Conservation (phyloP, 2,888 invertebrate species). For the Morpho deidamia region DNA sequence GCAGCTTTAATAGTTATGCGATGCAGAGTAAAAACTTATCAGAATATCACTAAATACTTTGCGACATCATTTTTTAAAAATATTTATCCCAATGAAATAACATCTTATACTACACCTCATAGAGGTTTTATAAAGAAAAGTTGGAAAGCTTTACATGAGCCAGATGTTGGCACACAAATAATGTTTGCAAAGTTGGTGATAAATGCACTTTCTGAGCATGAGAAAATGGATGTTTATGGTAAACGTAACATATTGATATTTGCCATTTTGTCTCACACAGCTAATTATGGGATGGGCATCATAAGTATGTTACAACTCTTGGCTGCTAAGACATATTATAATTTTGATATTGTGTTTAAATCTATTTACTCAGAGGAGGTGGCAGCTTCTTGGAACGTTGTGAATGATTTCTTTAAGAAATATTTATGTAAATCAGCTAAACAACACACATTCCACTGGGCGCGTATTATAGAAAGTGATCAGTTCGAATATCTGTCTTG, state of each 20-base stretch:
- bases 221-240: neutral
- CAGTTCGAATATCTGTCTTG: constrained; percentile 25
- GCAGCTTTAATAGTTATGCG: constrained; percentile 26
- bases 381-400: constrained; percentile 18
- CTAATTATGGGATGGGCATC: constrained; percentile 26
- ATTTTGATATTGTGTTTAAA: constrained; percentile 2
- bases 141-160: constrained; percentile 20
- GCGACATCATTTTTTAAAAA: neutral
- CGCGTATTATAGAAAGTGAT: constrained; percentile 22
- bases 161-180: constrained; percentile 13
- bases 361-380: constrained; percentile 16
- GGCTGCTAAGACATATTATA: neutral
- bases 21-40: constrained; percentile 22
- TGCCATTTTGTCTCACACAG: constrained; percentile 23
- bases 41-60: constrained; percentile 24
- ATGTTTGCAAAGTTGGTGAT: constrained; percentile 31
- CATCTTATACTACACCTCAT: constrained; percentile 21
- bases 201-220: constrained; percentile 12
- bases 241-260: constrained; percentile 21
- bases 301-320: constrained; percentile 23
- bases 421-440: constrained; percentile 10
- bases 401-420: constrained; percentile 16
- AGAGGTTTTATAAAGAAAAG: constrained; percentile 23
- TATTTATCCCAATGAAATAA: neutral
- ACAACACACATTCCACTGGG: constrained; percentile 25